phyloP scores from a whole-genome alignment of 2,113 vertebrate species.

The Fregetta grallaria region DNA sequence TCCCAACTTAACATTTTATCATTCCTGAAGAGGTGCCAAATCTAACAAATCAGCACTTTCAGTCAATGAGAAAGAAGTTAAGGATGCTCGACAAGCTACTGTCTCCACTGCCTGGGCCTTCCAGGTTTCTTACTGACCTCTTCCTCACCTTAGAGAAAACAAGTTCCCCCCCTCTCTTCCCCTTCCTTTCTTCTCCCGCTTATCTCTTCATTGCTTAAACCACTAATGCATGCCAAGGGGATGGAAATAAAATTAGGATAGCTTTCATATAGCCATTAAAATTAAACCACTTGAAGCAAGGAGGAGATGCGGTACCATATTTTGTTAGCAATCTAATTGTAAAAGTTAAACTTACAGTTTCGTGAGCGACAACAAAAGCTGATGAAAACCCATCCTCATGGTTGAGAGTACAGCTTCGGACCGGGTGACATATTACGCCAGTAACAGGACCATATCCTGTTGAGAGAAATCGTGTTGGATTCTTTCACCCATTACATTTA shows the following conservation, averaged over 20 bases:
- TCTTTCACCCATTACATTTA: not conserved
- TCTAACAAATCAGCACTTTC: not conserved
- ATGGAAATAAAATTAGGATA: not conserved
- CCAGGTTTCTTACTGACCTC: not conserved
- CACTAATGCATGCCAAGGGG: not conserved
- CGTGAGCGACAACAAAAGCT: conserved; percentile 96
- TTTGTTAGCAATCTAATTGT: not conserved
- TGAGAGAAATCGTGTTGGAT: conserved; percentile 19
- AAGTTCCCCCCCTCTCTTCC: not conserved
- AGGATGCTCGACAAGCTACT: not conserved
- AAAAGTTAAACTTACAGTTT: conserved; percentile 89
- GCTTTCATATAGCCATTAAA: not conserved
- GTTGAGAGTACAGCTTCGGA: conserved; percentile 97
- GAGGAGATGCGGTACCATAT: not conserved
- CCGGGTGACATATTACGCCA: conserved; percentile 93
- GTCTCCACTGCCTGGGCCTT: not conserved
- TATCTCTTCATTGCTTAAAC: not conserved
- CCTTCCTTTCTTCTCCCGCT: not conserved
- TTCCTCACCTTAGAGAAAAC: not conserved
- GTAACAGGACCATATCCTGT: conserved; percentile 97
- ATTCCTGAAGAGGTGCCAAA: not conserved
- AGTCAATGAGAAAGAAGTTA: not conserved
- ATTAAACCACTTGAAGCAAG: not conserved
- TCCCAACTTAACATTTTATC: not conserved
- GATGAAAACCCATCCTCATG: conserved; percentile 98